These are phyloP conservation scores for Habrosyne pyritoides DNA, from an alignment of 2,888 invertebrate species.

Conservation along the genomic window DNA sequence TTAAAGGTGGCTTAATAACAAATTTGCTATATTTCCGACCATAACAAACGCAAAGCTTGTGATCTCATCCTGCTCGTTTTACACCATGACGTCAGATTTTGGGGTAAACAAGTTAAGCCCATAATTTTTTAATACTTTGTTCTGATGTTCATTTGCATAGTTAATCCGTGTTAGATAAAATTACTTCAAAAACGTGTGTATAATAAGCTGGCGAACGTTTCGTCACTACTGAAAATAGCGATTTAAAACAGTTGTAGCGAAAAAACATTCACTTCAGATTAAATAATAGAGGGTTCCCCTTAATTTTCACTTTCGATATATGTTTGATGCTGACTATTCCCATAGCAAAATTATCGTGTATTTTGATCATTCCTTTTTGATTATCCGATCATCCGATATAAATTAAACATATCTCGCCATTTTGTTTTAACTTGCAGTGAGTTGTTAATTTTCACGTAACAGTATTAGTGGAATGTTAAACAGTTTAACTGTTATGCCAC, in stretches of 20 bases:
- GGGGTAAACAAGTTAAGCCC: constrained; percentile 50
- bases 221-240: not conserved
- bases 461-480: constrained; percentile 61
- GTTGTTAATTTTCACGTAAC: constrained; percentile 58
- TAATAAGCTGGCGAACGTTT: not conserved
- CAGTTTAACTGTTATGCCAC: constrained; percentile 55
- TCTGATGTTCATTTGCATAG: constrained; percentile 32
- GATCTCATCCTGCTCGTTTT: constrained; percentile 56
- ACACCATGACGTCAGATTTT: constrained; percentile 51
- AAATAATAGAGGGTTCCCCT: too few species aligned
- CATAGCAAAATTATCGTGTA: too few species aligned
- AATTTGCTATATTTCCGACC: constrained; percentile 36
- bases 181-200: not conserved
- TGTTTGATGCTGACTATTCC: too few species aligned
- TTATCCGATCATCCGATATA: not conserved
- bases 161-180: not conserved
- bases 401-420: not conserved
- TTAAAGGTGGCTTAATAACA: constrained; percentile 35
- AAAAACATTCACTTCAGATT: too few species aligned
- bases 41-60: constrained; percentile 43
- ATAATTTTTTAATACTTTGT: constrained; percentile 51
- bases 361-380: too few species aligned
- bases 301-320: too few species aligned
- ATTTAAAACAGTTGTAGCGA: too few species aligned
- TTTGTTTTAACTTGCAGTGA: constrained; percentile 2